Evolutionary conservation across 2,888 invertebrate species (phyloP).

Genomic region (Bombylius major): DNA sequence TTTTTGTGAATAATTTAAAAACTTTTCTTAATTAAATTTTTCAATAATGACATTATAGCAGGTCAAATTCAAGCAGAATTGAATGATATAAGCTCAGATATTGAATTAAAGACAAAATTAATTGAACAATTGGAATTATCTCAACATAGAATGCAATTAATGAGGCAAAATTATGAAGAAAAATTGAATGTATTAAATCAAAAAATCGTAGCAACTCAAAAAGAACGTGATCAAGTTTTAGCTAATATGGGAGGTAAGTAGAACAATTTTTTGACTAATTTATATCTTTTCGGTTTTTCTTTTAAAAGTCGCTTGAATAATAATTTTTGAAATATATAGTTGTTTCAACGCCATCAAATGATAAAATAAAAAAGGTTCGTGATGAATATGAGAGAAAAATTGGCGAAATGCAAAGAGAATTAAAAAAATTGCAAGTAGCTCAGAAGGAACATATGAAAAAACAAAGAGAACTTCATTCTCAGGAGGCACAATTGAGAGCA

Average conservation of each 20-base stretch:
- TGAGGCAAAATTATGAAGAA: slow-evolving; percentile 86
- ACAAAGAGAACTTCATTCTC: slow-evolving; percentile 59
- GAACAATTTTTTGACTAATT: not conserved
- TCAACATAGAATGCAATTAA: slow-evolving; percentile 69
- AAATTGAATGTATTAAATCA: slow-evolving; percentile 71
- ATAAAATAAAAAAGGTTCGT: slow-evolving; percentile 65
- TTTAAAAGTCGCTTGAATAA: too few relatives aligned
- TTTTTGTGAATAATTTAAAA: not conserved
- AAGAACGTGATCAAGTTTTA: slow-evolving; percentile 81
- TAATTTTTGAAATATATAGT: not conserved
- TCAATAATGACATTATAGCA: slow-evolving; percentile 25
- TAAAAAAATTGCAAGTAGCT: slow-evolving; percentile 71
- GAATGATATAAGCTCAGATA: slow-evolving; percentile 81
- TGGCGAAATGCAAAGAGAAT: slow-evolving; percentile 68
- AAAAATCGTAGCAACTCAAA: slow-evolving; percentile 76
- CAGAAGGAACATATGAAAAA: slow-evolving; percentile 81
- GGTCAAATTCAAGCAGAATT: slow-evolving; percentile 63
- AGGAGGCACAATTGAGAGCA: slow-evolving; percentile 60
- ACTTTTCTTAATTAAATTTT: not conserved
- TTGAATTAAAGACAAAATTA: slow-evolving; percentile 85
- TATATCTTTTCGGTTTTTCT: too few relatives aligned
- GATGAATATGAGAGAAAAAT: slow-evolving; percentile 85
- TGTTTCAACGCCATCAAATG: slow-evolving; percentile 25
- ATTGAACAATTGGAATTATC: slow-evolving; percentile 88
- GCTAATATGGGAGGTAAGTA: slow-evolving; percentile 34